Conservation (phyloP, 2,113 vertebrate genomes). For the Oreochromis spilurus region DNA sequence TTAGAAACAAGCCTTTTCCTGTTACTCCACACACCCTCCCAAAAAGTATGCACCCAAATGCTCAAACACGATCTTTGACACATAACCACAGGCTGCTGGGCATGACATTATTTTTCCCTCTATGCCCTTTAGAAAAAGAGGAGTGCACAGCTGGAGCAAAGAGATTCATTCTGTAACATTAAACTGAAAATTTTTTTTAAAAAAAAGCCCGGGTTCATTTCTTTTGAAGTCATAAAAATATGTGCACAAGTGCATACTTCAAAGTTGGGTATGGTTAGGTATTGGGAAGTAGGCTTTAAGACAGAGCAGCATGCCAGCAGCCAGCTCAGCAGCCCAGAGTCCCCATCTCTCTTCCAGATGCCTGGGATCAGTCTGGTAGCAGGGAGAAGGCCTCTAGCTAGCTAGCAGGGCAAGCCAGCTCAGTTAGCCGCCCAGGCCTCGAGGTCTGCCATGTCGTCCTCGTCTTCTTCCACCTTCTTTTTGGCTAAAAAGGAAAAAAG, state of each 20-base stretch:
- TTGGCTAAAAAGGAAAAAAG: constrained; percentile 67
- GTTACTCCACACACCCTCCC: neutral
- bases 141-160: neutral
- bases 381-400: neutral
- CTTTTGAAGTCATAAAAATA: neutral
- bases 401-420: constrained; percentile 3
- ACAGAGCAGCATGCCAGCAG: constrained; percentile 21
- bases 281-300: neutral
- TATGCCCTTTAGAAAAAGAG: neutral
- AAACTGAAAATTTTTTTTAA: neutral
- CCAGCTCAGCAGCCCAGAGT: constrained; percentile 25
- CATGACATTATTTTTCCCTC: neutral
- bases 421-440: constrained; percentile 83
- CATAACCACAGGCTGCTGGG: neutral
- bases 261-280: neutral
- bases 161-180: neutral
- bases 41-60: constrained; percentile 30
- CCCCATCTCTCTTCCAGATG: constrained; percentile 14
- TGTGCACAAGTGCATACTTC: constrained; percentile 35
- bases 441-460: constrained; percentile 92
- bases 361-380: neutral
- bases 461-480: constrained; percentile 94
- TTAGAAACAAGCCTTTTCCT: constrained; percentile 1
- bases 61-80: neutral
- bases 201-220: neutral